These are phyloP conservation scores for Hanleya hanleyi DNA, from an alignment of 2,888 invertebrate genomes.

Conservation along the genomic window DNA sequence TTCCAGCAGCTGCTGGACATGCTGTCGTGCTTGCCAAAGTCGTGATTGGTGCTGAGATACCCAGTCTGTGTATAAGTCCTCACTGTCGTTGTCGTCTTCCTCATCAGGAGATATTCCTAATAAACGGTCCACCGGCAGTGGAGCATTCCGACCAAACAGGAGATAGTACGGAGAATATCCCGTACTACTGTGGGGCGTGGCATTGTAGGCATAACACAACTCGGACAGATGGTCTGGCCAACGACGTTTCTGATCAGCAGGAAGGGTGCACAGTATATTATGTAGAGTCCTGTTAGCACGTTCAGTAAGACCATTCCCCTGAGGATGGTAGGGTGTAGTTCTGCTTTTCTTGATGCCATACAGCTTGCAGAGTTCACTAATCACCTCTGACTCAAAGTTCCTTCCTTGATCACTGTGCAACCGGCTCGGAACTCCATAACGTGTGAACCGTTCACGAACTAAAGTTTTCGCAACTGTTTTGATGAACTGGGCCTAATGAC, in stretches of 20 bases:
- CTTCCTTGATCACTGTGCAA: no score
- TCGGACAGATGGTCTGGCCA: constrained; percentile 21
- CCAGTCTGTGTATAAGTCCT: neutral
- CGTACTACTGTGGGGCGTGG: neutral
- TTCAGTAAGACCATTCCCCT: constrained; percentile 20
- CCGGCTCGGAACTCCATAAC: no score
- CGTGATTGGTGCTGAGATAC: neutral
- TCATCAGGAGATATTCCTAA: neutral
- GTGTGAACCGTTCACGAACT: no score
- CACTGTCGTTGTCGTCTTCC: neutral
- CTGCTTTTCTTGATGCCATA: no score
- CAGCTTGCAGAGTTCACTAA: no score
- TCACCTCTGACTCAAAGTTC: no score
- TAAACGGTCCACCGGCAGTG: neutral
- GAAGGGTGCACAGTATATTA: constrained; percentile 16
- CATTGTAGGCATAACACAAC: constrained; percentile 9
- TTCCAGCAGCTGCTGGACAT: neutral
- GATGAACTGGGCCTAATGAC: neutral
- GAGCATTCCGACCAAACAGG: neutral
- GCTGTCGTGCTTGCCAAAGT: neutral
- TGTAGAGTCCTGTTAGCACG: constrained; percentile 26
- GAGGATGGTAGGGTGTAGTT: constrained; percentile 28
- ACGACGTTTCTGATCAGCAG: constrained; percentile 8
- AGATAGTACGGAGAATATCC: constrained; percentile 7
- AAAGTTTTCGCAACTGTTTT: no score